Conservation (phyloP, 2,113 vertebrate genomes). For the Psophia crepitans region DNA sequence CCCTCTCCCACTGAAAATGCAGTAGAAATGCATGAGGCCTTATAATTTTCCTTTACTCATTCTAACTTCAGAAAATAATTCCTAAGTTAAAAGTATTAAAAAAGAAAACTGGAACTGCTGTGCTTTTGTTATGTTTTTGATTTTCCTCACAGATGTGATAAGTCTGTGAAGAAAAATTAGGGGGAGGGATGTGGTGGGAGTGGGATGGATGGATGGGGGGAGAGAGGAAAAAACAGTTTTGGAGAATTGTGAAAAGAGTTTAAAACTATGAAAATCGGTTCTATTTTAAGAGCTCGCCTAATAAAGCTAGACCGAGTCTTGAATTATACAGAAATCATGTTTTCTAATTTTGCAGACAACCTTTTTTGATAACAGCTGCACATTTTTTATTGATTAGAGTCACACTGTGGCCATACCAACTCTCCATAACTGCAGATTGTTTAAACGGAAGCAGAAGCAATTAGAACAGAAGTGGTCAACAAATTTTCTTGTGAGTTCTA, state of each 20-base stretch:
- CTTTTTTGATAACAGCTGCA: neutral
- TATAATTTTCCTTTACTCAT: neutral
- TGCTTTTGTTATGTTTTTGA: rapidly evolving
- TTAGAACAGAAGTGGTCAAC: neutral
- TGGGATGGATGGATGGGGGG: no score
- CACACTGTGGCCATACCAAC: neutral
- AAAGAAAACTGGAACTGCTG: neutral
- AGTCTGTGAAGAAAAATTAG: neutral
- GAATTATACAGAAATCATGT: neutral
- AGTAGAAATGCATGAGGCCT: neutral
- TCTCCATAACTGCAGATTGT: neutral
- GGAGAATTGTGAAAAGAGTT: neutral
- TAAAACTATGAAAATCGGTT: neutral
- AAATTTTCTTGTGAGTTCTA: neutral
- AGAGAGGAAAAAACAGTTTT: neutral
- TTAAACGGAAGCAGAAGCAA: neutral
- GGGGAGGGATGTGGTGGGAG: rapidly evolving
- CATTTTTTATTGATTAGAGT: neutral
- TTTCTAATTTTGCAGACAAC: neutral
- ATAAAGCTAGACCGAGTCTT: neutral
- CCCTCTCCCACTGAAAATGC: neutral
- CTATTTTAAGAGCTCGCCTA: neutral
- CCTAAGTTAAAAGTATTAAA: neutral
- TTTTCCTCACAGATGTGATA: neutral
- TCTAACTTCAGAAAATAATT: neutral